Evolutionary conservation across 2,113 vertebrate species (phyloP).

Genomic region (Syngnathus typhle): DNA sequence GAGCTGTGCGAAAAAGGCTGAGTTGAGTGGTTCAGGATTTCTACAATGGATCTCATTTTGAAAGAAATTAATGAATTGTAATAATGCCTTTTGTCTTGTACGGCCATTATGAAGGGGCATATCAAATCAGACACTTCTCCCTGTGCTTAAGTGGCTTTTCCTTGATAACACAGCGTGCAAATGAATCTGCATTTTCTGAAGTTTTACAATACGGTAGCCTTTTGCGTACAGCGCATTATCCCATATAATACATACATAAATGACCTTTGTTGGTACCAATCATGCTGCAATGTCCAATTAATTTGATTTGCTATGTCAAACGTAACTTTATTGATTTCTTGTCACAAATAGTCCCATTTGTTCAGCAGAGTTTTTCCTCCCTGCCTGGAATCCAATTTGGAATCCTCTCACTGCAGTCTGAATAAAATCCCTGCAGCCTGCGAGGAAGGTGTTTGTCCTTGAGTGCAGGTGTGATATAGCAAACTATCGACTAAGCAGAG

Average conservation of each 20-base stretch:
- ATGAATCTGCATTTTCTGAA: too few relatives aligned
- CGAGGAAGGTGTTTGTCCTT: constrained; percentile 50
- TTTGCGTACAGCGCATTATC: background rate
- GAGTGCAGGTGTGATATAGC: constrained; percentile 40
- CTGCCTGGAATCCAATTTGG: constrained; percentile 38
- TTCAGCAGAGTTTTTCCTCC: constrained; percentile 10
- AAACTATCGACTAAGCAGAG: constrained; percentile 26
- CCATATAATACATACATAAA: constrained; percentile 24
- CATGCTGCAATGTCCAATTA: constrained; percentile 2
- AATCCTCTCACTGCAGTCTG: constrained; percentile 42
- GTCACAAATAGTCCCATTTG: constrained; percentile 23
- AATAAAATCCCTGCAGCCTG: constrained; percentile 45
- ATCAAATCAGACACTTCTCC: background rate
- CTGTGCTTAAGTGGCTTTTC: background rate
- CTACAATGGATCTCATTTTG: constrained; percentile 7
- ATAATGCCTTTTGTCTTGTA: background rate
- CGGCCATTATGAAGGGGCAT: background rate
- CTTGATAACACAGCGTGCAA: background rate
- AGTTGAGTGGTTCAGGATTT: constrained; percentile 15
- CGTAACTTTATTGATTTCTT: constrained; percentile 12
- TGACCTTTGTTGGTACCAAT: constrained; percentile 16
- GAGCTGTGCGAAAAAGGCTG: constrained; percentile 25
- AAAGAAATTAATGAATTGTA: constrained; percentile 5
- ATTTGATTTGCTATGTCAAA: background rate
- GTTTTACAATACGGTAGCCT: constrained; percentile 3